phyloP scores from a whole-genome alignment of 2,888 invertebrate genomes.

The Sphaerophoria rueppellii region DNA sequence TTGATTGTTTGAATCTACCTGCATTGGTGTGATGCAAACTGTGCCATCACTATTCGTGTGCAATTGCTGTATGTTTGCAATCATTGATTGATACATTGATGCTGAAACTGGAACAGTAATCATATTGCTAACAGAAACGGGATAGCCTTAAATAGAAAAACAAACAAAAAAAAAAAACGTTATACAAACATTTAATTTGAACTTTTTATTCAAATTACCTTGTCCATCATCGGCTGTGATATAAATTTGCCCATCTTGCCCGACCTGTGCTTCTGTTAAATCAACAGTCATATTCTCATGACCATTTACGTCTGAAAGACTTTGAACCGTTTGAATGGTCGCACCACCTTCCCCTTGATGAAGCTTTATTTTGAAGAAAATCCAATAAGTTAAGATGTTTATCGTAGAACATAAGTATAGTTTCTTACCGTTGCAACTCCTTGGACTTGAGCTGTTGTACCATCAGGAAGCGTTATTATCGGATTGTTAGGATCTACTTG shows the following conservation, averaged over 20 bases:
- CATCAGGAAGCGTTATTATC: slow-evolving; percentile 97
- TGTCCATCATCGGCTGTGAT: slow-evolving; percentile 97
- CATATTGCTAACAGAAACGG: slow-evolving; percentile 94
- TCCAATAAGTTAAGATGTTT: neutral
- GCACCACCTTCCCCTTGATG: slow-evolving; percentile 87
- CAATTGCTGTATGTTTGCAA: slow-evolving; percentile 92
- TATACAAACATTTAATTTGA: neutral
- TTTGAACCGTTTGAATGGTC: slow-evolving; percentile 86
- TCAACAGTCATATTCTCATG: slow-evolving; percentile 93
- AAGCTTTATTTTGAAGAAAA: slow-evolving; percentile 82
- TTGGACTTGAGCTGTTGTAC: slow-evolving; percentile 96
- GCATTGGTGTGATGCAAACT: slow-evolving; percentile 92
- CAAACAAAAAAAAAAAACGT: neutral
- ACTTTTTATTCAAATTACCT: slow-evolving; percentile 83
- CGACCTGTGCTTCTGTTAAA: slow-evolving; percentile 94
- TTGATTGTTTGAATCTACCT: slow-evolving; percentile 84
- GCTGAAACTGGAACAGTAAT: slow-evolving; percentile 97
- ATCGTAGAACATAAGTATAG: neutral
- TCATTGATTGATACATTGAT: slow-evolving; percentile 98
- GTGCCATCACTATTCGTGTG: slow-evolving; percentile 89
- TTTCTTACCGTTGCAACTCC: slow-evolving; percentile 83
- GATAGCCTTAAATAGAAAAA: slow-evolving; percentile 82
- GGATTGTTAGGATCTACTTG: slow-evolving; percentile 97
- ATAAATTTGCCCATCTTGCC: slow-evolving; percentile 96
- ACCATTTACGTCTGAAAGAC: slow-evolving; percentile 87